Base-by-base conservation (phyloP, 2,113 vertebrate genomes). In the Lycocorax pyrrhopterus region DNA sequence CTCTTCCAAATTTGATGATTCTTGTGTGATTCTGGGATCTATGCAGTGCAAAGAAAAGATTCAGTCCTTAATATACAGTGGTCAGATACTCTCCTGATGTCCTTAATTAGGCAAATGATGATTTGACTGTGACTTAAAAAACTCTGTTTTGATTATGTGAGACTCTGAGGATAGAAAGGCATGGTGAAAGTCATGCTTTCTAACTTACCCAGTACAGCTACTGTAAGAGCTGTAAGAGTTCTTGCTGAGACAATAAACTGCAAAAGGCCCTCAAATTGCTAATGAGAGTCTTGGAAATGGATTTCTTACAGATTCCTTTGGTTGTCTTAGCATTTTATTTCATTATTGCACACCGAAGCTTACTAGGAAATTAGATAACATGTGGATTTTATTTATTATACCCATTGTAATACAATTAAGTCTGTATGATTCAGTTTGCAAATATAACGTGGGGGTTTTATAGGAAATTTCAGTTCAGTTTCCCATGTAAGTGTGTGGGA, bases 251-350 rank as follows among this genome's bases (percentile, higher is more conserved):
- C 8, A 79, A 26, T 33, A 13, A 83, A 51, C 47, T 43, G 13
- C 44, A 80, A 67, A 67, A 72, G 11, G 11, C 44, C 51, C 39
- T 63, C 30, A 58, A 77, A 67, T 58, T 74, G 25, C 19, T 67
- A 14, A 29, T 49, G 35, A 29, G 46, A 60, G 52, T 44, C 25
- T 66, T 81, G 37, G n/a, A 81, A 68, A 49, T 89, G 12, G 51
- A 73, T 72, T 80, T 81, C n/a, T 88, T 86, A 27, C 37, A 67
- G 67, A 64, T 76, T 93, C 58, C 26, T 89, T 87, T 78, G 39
- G 75, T 92, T 8, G 3, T 63, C 67, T 76, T 73, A 49, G 62
- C 21, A 44, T 83, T 93, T 83, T 90, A 53, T 90, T 88, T 76
- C 22, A 46, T 88, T 69, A 84, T 53, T 66, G 32, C 25, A 51